Percentiles rank a stretch among this genome's conserved stretches.
These are phyloP conservation scores for Acrobasis suavella DNA, from an alignment of 2,888 invertebrate genomes.

Conservation along the genomic window DNA sequence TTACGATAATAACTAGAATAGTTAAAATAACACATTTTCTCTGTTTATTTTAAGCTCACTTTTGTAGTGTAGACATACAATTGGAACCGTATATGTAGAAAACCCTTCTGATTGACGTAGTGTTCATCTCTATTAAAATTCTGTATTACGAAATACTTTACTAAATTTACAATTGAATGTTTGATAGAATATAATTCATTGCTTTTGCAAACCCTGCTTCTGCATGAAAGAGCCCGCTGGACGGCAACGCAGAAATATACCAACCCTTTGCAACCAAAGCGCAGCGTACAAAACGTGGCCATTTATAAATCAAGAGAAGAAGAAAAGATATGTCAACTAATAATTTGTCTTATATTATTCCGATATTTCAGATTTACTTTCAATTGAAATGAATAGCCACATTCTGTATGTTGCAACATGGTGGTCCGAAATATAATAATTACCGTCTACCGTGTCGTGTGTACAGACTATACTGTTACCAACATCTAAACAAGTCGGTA, in stretches of 20 bases:
- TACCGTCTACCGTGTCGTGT: too few relatives aligned
- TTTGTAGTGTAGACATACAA: conserved; percentile 45
- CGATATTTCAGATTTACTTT: too few relatives aligned
- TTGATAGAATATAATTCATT: conserved; percentile 5
- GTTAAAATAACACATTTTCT: conserved; percentile 31
- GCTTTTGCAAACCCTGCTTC: conserved; percentile 12
- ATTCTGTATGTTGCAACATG: too few relatives aligned
- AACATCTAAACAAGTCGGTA: background rate
- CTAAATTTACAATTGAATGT: conserved; percentile 10
- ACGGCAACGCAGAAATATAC: background rate
- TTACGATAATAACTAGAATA: conserved; percentile 30
- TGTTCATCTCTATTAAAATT: conserved; percentile 29
- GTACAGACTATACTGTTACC: background rate
- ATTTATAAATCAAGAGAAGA: too few relatives aligned
- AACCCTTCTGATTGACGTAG: conserved; percentile 29
- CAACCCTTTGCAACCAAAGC: conserved; percentile 2
- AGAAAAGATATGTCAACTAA: too few relatives aligned
- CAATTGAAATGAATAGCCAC: too few relatives aligned
- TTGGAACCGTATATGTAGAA: conserved; percentile 30
- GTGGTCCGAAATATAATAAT: too few relatives aligned
- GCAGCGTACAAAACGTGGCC: background rate
- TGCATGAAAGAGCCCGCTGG: conserved; percentile 1
- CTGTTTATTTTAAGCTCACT: conserved; percentile 46
- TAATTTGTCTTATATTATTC: too few relatives aligned
- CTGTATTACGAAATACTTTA: conserved; percentile 13